Evolutionary conservation across 2,113 vertebrate species (phyloP).

Genomic region (Oreochromis aureus): DNA sequence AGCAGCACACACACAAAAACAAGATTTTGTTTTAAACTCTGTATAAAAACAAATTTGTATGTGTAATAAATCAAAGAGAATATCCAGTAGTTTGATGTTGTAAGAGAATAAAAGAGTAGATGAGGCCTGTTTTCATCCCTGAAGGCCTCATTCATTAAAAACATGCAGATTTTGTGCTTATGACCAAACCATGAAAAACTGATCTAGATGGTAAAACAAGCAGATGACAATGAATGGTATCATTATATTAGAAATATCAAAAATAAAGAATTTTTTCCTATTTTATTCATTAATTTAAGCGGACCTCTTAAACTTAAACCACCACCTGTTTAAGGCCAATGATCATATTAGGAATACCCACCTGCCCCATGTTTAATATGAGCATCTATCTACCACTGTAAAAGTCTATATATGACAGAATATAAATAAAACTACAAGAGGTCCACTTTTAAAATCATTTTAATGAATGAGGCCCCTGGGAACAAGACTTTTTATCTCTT

Average conservation of each 20-base stretch:
- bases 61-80: conserved; percentile 3
- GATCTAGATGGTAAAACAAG: not conserved
- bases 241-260: not conserved
- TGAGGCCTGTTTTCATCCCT: not conserved
- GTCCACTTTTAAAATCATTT: not conserved
- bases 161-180: conserved; percentile 28
- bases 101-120: conserved; percentile 32
- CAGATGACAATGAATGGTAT: not conserved
- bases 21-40: not conserved
- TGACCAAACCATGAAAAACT: not conserved
- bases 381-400: not conserved
- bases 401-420: not conserved
- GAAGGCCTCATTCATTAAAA: conserved; percentile 29
- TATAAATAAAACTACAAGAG: not conserved
- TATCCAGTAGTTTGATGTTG: not conserved
- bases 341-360: not conserved
- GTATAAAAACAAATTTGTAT: conserved; percentile 15
- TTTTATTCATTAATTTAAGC: not conserved
- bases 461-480: conserved; percentile 19
- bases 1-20: not conserved
- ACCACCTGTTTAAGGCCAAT: not conserved
- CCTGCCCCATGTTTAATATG: not conserved
- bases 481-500: not conserved
- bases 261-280: not conserved
- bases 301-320: not conserved